Evolutionary conservation across 1,140 invertebrate species (phyloP), one percentile per base, ranked within the genome.

Genomic region (Aphidius ervi): DNA sequence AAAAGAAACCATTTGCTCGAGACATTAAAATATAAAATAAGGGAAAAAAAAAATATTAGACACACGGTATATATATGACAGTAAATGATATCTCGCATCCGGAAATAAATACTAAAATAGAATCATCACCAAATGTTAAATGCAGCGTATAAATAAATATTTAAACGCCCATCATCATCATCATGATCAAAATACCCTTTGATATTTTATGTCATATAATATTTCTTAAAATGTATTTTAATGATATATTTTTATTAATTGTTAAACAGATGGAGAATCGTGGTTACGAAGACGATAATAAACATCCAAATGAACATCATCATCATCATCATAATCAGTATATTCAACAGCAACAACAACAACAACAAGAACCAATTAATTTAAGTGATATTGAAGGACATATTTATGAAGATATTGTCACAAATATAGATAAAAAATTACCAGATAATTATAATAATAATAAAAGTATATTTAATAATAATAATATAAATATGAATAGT

Each of bases 321-420:
- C 40, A 7, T 9, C 42, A 5, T 45, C 48, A 56, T 56, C 39
- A 6, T 43, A n/a, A 43, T 6, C 16, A 45, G 16, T 41, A 10
- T 41, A 45, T 20, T 7, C 7, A 56, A 37, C n/a, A n/a, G n/a
- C 53, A 23, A 55, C 6, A 47, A 39, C 4, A 37, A 43, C 37
- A 31, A 9, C 55, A 8, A 57, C 16, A 54, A 54, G 8, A 40
- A 39, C 40, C 31, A 39, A 40, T 31, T 16, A 55, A 39, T 43
- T 4, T n/a, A 46, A 37, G 23, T 61, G 7, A 53, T 46, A n/a
- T 9, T 31, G 42, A 48, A 40, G 45, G 9, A 42, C 76, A 79
- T 62, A 70, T 78, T 39, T 79, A 78, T 70, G 77, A 79, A 59
- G 76, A 78, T 65, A 77, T 79, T 46, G 61, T 68, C 3, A 40